Evolutionary conservation across 2,888 invertebrate species (phyloP), one percentile per base, ranked within the genome.

Genomic region (Formica aserva): DNA sequence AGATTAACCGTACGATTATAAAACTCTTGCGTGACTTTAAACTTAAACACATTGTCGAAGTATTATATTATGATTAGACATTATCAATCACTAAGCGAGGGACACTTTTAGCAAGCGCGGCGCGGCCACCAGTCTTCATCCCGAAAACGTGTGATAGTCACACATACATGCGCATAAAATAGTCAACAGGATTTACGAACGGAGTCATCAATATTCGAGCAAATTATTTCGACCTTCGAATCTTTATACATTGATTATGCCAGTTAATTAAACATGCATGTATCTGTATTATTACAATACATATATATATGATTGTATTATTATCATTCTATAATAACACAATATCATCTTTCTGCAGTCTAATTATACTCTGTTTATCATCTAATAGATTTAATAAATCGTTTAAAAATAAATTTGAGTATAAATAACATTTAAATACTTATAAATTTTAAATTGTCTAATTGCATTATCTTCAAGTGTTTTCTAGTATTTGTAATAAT

Each of bases 21-120:
- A 55, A 83, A 77, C 38, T 52, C 52, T 69, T 69, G 52, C 62
- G 76, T 69, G 67, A 67, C 62, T 77, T 83, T 77, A 77, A 55
- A 67, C 60, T 66, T 60, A 60, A 82, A 55, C 22, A 55, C 15
- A 78, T 60, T 83, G 41, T 78, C 69, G 41, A 55, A 69, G 55
- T 57, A 77, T 55, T 67, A 65, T 66, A 35, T 69, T 77, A 77
- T 52, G 29, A 77, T 13, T 77, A 77, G 41, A 57, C 15, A 69
- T 41, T 77, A 77, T 77, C 69, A 41, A 69, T 41, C 55, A 77
- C 15, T 41, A 69, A 77, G 29, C 13, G 38, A 67, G 38, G 55
- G 55, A 32, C n/a, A 69, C 35, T 67, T 55, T 76, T 77, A 67
- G 38, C 38, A 15, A 55, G n/a, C 38, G 67, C 52, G 67, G 9